These are phyloP conservation scores for Caerostris darwini DNA, from an alignment of 1,140 invertebrate species.

Conservation along the genomic window DNA sequence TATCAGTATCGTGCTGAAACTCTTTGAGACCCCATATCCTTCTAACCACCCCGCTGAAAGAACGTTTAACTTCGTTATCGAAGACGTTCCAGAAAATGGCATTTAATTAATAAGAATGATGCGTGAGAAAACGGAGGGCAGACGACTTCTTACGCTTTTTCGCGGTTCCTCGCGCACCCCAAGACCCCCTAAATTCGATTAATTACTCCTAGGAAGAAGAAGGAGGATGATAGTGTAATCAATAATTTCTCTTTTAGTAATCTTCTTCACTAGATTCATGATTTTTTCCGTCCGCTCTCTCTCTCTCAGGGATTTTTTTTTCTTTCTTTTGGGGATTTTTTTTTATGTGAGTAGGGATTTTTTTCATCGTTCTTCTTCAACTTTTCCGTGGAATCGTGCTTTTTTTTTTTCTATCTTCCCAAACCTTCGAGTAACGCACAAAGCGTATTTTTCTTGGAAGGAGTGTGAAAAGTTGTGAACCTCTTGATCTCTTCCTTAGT, in stretches of 20 bases:
- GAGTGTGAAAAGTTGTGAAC: conserved; percentile 30
- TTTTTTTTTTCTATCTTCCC: not conserved
- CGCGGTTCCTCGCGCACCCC: conserved; percentile 18
- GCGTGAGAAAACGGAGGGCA: not conserved
- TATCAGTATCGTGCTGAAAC: not conserved
- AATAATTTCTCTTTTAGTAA: conserved; percentile 73
- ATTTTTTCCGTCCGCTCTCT: conserved; percentile 7
- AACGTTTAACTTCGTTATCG: conserved; percentile 71
- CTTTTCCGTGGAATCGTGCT: not conserved
- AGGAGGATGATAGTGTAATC: conserved; percentile 56
- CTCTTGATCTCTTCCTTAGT: conserved; percentile 4
- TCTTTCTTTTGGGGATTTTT: not conserved
- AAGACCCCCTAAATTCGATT: conserved; percentile 65
- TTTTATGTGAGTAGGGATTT: not conserved
- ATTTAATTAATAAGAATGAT: conserved; percentile 72
- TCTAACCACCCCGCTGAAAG: not conserved
- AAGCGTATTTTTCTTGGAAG: not conserved
- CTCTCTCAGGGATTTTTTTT: conserved; percentile 19
- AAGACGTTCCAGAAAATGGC: conserved; percentile 63
- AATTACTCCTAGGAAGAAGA: conserved; percentile 57
- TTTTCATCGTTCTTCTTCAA: not conserved
- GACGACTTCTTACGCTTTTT: conserved; percentile 27
- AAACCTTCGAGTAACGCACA: not conserved
- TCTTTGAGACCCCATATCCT: not conserved
- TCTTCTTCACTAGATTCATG: conserved; percentile 47